Percentiles rank a stretch among this genome's conserved stretches.
These are phyloP conservation scores for Nothoprocta perdicaria DNA, from an alignment of 2,113 vertebrate species.

Conservation along the genomic window DNA sequence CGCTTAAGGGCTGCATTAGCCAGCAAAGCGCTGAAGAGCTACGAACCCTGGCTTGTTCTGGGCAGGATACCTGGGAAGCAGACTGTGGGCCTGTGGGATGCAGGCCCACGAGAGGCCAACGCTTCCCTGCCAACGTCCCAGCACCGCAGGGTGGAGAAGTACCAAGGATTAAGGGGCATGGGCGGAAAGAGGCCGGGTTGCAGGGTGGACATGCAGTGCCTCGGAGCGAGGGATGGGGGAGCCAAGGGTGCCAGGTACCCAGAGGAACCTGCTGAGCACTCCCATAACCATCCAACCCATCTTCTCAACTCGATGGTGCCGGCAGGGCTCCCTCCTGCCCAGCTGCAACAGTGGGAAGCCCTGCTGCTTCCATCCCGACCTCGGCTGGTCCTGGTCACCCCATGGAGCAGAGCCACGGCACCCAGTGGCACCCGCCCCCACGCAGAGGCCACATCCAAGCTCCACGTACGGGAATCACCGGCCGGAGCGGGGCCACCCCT, in stretches of 20 bases:
- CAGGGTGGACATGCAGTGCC: too few species aligned
- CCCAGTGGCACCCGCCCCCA: not conserved
- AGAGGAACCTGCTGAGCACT: not conserved
- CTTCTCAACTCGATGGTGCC: too few species aligned
- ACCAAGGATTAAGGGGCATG: not conserved
- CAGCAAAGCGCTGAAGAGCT: not conserved
- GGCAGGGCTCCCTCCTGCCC: not conserved
- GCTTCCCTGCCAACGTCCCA: not conserved
- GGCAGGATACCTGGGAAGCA: not conserved
- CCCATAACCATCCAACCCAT: not conserved
- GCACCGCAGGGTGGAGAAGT: not conserved
- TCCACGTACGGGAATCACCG: too few species aligned
- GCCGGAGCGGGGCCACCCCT: too few species aligned
- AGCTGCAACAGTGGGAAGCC: not conserved
- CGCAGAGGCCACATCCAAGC: too few species aligned
- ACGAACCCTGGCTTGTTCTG: fast-evolving
- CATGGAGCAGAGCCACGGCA: not conserved
- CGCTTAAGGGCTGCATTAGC: not conserved
- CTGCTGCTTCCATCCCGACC: fast-evolving
- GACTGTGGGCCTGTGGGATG: fast-evolving
- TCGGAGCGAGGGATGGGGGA: not conserved
- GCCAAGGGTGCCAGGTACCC: not conserved
- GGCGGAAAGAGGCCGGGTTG: not conserved
- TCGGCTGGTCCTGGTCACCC: not conserved
- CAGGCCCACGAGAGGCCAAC: too few species aligned